These are phyloP conservation scores for Nestor notabilis DNA, from an alignment of 2,113 vertebrate species.

Conservation along the genomic window DNA sequence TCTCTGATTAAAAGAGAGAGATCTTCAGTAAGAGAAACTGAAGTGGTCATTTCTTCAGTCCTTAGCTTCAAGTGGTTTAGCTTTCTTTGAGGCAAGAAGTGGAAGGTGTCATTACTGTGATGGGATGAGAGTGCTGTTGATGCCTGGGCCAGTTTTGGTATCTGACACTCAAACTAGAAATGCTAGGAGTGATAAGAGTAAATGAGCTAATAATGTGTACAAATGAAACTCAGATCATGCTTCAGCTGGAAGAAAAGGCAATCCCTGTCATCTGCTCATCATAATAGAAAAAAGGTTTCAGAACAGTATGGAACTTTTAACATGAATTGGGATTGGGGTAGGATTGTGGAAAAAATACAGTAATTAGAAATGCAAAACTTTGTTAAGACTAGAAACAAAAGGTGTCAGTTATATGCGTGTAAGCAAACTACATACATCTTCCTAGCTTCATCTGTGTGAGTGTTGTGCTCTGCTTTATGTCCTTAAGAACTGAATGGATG, in stretches of 20 bases:
- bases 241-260: not conserved
- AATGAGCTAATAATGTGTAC: not conserved
- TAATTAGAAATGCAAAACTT: not conserved
- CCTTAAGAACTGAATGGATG: not conserved
- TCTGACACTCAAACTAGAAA: constrained; percentile 10
- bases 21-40: not conserved
- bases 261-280: not conserved
- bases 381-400: not conserved
- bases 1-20: not conserved
- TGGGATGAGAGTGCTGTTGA: not conserved
- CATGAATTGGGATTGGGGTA: not conserved
- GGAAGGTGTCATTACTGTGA: not conserved
- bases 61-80: constrained; percentile 15
- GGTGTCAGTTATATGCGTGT: not conserved
- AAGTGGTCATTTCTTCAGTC: not conserved
- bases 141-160: not conserved
- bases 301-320: not conserved
- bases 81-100: not conserved
- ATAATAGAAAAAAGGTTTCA: not conserved
- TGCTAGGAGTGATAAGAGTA: not conserved
- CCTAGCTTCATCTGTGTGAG: not conserved
- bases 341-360: not conserved
- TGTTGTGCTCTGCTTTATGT: not conserved
- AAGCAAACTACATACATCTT: not conserved
- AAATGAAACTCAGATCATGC: not conserved